phyloP scores from a whole-genome alignment of 2,113 vertebrate species.

The Phylloscopus whistleri region DNA sequence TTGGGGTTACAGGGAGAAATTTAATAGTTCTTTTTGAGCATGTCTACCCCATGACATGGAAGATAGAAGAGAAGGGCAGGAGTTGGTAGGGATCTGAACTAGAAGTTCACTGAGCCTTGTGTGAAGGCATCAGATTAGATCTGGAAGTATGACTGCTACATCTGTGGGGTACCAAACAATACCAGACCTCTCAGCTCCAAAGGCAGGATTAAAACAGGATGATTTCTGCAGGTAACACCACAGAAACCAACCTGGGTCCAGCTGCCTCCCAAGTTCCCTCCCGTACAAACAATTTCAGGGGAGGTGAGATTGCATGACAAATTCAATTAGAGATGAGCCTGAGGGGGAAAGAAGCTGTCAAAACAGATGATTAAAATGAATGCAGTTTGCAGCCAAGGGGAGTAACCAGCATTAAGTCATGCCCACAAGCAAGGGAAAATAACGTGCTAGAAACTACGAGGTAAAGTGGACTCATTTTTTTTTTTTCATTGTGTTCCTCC shows the following conservation, averaged over 20 bases:
- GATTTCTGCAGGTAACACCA: background rate
- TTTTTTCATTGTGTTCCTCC: constrained; percentile 20
- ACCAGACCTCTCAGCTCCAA: background rate
- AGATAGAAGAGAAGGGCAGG: background rate
- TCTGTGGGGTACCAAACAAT: background rate
- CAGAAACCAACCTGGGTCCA: background rate
- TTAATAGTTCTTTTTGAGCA: background rate
- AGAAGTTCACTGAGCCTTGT: background rate
- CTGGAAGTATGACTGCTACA: background rate
- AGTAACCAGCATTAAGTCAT: constrained; percentile 52
- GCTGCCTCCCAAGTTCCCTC: background rate
- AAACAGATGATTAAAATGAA: constrained; percentile 47
- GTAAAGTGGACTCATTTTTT: constrained; percentile 10
- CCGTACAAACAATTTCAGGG: background rate
- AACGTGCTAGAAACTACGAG: background rate
- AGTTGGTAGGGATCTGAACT: background rate
- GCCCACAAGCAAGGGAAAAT: constrained; percentile 53
- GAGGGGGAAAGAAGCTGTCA: constrained; percentile 25
- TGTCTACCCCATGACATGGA: background rate
- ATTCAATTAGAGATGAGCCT: constrained; percentile 52
- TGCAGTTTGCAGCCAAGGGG: constrained; percentile 16
- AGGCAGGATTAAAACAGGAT: background rate
- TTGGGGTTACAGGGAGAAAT: background rate
- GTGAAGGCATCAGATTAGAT: background rate
- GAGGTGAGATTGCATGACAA: constrained; percentile 39